A percentile compares a stretch with the other conserved stretches of the same genome.
Conservation (phyloP, 2,888 invertebrate species). For the Girardia tigrina region DNA sequence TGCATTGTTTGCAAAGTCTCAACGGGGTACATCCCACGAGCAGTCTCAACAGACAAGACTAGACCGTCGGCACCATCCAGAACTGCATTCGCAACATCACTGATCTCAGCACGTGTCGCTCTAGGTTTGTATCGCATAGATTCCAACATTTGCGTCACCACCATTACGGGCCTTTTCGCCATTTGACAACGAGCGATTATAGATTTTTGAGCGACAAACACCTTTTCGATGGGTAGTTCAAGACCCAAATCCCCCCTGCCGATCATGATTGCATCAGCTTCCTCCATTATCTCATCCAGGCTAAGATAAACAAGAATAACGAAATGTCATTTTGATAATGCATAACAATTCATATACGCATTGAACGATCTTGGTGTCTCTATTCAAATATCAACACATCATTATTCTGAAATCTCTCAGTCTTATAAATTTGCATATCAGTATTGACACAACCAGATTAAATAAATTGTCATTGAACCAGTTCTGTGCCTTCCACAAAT, state of each 20-base stretch:
- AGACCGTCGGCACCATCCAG: constrained; percentile 36
- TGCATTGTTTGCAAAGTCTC: constrained; percentile 33
- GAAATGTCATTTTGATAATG: no score
- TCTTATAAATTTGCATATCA: no score
- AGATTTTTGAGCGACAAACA: constrained; percentile 35
- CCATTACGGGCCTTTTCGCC: constrained; percentile 33
- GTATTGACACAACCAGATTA: no score
- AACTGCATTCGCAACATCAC: constrained; percentile 36
- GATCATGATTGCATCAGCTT: constrained; percentile 34
- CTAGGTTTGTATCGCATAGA: constrained; percentile 37
- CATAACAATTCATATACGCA: no score
- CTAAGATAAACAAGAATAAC: constrained; percentile 25
- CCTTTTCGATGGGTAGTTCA: constrained; percentile 36
- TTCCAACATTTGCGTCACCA: constrained; percentile 36
- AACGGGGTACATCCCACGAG: constrained; percentile 36
- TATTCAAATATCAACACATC: no score
- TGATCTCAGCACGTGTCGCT: constrained; percentile 35
- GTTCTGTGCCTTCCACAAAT: no score
- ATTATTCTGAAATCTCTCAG: no score
- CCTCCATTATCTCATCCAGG: constrained; percentile 26
- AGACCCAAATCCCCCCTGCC: constrained; percentile 33
- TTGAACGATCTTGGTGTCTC: no score
- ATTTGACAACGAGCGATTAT: constrained; percentile 34
- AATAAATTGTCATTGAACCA: no score
- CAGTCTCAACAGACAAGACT: constrained; percentile 35